Conservation (phyloP, 2,888 invertebrate genomes). For the Monoplex corrugatus region DNA sequence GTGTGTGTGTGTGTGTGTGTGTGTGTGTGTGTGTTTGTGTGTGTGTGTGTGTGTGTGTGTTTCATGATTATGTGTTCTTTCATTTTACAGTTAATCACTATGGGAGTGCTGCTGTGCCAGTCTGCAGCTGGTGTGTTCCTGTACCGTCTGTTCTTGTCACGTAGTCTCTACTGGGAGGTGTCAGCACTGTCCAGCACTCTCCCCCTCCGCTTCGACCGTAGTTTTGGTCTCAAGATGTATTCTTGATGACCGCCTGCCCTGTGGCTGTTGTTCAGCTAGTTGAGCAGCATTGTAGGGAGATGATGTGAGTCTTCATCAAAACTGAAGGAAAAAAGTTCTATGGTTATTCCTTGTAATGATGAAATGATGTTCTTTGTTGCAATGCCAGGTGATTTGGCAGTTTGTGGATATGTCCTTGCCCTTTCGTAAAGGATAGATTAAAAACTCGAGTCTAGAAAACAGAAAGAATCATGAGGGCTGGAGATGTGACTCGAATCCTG, state of each 20-base stretch:
- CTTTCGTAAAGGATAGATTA: no score
- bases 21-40: neutral
- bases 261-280: neutral
- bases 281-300: neutral
- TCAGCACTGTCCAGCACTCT: conserved; percentile 76
- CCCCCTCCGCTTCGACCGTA: conserved; percentile 75
- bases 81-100: conserved; percentile 72
- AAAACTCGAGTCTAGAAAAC: no score
- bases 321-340: neutral
- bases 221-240: conserved; percentile 71
- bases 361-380: no score
- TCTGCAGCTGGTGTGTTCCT: conserved; percentile 71
- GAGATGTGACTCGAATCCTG: no score
- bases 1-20: no score
- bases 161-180: conserved; percentile 79
- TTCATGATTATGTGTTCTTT: neutral
- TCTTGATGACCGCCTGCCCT: conserved; percentile 63
- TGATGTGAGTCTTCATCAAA: neutral
- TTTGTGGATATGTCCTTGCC: no score
- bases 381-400: no score
- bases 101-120: conserved; percentile 75
- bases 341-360: no score
- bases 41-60: neutral
- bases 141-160: conserved; percentile 75
- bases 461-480: no score